Percentiles rank a stretch among this genome's conserved stretches.
Conservation (phyloP, 2,113 vertebrate genomes). For the Phainopepla nitens region DNA sequence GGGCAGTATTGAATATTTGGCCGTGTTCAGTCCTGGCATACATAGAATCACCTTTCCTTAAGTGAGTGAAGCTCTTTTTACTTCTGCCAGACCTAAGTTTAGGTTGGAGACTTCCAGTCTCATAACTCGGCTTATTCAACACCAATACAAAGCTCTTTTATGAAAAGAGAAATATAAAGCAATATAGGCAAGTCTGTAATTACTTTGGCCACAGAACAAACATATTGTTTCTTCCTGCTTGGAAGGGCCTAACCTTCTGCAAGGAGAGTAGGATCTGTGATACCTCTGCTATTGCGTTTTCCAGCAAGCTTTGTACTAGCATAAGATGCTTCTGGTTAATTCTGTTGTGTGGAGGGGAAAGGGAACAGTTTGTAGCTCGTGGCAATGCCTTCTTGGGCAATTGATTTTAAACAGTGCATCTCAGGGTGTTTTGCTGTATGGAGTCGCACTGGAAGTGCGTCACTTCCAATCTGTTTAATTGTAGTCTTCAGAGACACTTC, state of each 20-base stretch:
- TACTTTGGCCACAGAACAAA: constrained; percentile 28
- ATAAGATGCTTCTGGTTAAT: not conserved
- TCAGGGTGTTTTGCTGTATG: not conserved
- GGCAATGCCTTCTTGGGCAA: not conserved
- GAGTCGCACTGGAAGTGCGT: not conserved
- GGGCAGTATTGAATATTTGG: not conserved
- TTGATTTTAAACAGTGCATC: not conserved
- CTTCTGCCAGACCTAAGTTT: not conserved
- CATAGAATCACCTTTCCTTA: not conserved
- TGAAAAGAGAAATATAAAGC: not conserved
- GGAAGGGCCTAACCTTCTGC: not conserved
- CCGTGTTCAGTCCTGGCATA: not conserved
- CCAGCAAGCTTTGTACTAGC: not conserved
- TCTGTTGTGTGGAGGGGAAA: not conserved
- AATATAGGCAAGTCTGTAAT: not conserved
- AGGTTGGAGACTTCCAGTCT: not conserved
- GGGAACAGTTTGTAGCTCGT: not conserved
- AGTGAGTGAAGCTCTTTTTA: not conserved
- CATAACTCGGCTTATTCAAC: not conserved
- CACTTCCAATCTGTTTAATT: constrained; percentile 28
- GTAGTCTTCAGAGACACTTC: constrained; percentile 3
- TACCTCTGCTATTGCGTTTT: not conserved
- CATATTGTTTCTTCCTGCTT: constrained; percentile 19
- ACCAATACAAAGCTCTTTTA: constrained; percentile 9
- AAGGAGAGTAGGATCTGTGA: not conserved